phyloP scores from a whole-genome alignment of 2,113 vertebrate species.

The Phrynocephalus versicolor region DNA sequence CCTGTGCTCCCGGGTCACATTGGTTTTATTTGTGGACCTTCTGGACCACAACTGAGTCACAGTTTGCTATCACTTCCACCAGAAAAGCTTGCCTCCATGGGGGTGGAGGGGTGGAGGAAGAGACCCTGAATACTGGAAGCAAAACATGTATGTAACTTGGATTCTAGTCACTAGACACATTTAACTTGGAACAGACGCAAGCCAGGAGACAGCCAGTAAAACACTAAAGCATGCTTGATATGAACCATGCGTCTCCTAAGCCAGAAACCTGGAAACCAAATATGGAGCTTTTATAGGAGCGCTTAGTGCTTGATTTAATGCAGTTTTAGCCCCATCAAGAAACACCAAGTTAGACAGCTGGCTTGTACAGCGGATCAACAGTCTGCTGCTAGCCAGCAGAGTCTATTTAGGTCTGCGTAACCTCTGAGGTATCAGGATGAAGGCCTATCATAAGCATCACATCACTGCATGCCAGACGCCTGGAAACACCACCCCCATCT shows the following conservation, averaged over 20 bases:
- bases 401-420: not conserved
- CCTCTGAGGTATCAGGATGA: not conserved
- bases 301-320: not conserved
- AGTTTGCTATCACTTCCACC: conserved; percentile 51
- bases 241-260: not conserved
- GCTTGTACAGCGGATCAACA: not conserved
- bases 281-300: not conserved
- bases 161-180: not conserved
- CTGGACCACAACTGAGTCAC: not conserved
- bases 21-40: not conserved
- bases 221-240: not conserved
- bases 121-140: not conserved
- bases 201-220: not conserved
- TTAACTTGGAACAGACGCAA: conserved; percentile 1
- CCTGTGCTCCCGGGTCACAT: not conserved
- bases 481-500: not conserved
- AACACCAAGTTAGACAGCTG: not conserved
- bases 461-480: not conserved
- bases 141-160: not conserved
- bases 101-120: too few species aligned
- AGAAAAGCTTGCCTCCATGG: not conserved
- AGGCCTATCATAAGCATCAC: not conserved
- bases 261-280: not conserved
- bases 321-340: not conserved
- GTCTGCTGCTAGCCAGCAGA: not conserved